Percentiles rank a stretch among this genome's conserved stretches.
phyloP scores from a whole-genome alignment of 2,888 invertebrate species.

The Chymomyza procnemis region DNA sequence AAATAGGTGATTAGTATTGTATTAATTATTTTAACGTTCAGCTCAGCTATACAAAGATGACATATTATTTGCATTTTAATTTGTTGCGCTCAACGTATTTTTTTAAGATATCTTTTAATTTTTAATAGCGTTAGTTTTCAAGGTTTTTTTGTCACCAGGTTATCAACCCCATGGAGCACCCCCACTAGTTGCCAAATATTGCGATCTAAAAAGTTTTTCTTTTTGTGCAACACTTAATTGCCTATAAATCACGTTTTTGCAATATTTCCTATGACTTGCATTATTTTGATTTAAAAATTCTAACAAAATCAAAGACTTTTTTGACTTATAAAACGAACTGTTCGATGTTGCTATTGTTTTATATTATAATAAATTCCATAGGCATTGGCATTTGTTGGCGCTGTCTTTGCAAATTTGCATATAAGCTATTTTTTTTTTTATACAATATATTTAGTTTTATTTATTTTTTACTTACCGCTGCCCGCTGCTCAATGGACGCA shows the following conservation, averaged over 20 bases:
- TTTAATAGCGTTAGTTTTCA: too few relatives aligned
- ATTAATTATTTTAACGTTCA: too few relatives aligned
- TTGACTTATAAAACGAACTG: not conserved
- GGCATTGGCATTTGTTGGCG: slow-evolving; percentile 11
- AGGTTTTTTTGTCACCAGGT: too few relatives aligned
- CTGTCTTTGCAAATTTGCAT: not conserved
- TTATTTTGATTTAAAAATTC: not conserved
- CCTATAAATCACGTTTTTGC: not conserved
- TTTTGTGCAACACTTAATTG: not conserved
- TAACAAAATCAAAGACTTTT: not conserved
- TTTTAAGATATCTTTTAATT: too few relatives aligned
- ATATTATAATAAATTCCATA: slow-evolving; percentile 36
- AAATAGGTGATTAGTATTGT: too few relatives aligned
- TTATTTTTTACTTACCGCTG: not conserved
- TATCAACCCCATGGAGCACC: too few relatives aligned
- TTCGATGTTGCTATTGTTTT: slow-evolving; percentile 15
- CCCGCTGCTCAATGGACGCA: not conserved
- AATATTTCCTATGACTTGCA: not conserved
- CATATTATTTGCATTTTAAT: too few relatives aligned
- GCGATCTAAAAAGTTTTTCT: too few relatives aligned
- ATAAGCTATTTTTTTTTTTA: not conserved
- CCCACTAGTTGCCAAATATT: too few relatives aligned
- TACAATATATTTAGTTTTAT: slow-evolving; percentile 32
- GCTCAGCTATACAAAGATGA: too few relatives aligned
- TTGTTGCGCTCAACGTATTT: too few relatives aligned